Evolutionary conservation across 1,140 invertebrate genomes (phyloP).

Genomic region (Galleria mellonella): DNA sequence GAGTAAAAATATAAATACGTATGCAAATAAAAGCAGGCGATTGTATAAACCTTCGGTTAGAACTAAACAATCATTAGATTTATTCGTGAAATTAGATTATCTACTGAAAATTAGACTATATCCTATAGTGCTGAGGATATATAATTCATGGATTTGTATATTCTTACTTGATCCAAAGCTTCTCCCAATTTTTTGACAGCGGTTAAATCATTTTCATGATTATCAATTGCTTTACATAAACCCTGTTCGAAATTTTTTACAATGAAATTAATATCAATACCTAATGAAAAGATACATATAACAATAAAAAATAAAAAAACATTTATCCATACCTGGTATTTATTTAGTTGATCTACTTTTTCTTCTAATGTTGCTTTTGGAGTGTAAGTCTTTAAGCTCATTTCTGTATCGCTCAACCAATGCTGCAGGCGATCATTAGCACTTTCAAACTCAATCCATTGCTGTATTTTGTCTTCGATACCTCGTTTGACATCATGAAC

Average conservation of each 20-base stretch:
- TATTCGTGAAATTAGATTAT: constrained; percentile 49
- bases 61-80: constrained; percentile 16
- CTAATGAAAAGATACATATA: constrained; percentile 16
- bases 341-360: constrained; percentile 91
- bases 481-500: constrained; percentile 84
- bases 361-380: constrained; percentile 90
- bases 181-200: constrained; percentile 84
- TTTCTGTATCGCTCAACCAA: constrained; percentile 92
- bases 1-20: background rate
- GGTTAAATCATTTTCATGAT: constrained; percentile 81
- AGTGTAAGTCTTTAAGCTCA: constrained; percentile 89
- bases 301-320: constrained; percentile 12
- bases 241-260: constrained; percentile 76
- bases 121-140: constrained; percentile 47
- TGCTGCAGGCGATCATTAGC: constrained; percentile 87
- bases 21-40: background rate
- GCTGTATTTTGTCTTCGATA: constrained; percentile 88
- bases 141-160: constrained; percentile 25
- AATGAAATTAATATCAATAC: constrained; percentile 15
- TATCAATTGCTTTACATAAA: constrained; percentile 83
- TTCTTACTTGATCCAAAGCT: constrained; percentile 90
- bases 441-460: constrained; percentile 94
- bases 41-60: constrained; percentile 19
- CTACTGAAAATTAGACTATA: constrained; percentile 67
- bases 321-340: constrained; percentile 85